phyloP scores from a whole-genome alignment of 2,113 vertebrate species.

The Phycodurus eques region DNA sequence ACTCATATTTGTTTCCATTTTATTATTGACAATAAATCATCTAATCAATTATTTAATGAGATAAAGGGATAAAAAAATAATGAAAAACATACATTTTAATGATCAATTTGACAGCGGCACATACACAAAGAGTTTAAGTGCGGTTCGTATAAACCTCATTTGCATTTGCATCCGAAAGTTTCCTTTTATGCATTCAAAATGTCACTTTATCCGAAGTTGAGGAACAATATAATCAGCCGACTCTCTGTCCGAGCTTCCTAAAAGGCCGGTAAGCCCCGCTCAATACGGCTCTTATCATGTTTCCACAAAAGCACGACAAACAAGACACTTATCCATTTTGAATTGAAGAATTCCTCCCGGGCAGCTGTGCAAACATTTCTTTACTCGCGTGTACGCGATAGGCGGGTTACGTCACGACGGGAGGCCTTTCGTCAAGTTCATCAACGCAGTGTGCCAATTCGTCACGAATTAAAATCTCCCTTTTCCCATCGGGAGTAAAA shows the following conservation, averaged over 20 bases:
- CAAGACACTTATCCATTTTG: not conserved
- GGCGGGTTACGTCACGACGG: not conserved
- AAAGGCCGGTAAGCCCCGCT: not conserved
- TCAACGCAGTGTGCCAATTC: not conserved
- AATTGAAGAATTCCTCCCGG: constrained; percentile 4
- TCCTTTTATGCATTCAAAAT: not conserved
- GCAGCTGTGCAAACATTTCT: constrained; percentile 5
- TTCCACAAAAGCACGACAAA: constrained; percentile 6
- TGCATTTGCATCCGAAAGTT: too few species aligned
- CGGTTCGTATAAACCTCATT: too few species aligned
- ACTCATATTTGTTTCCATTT: too few species aligned
- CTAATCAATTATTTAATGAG: too few species aligned
- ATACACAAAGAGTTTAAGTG: too few species aligned
- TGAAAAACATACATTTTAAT: too few species aligned
- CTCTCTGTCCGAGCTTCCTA: not conserved
- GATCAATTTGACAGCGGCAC: too few species aligned
- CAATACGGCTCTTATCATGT: not conserved
- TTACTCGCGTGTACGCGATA: too few species aligned
- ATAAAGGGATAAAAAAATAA: too few species aligned
- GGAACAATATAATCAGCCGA: not conserved
- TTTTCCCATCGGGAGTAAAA: not conserved
- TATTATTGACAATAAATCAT: too few species aligned
- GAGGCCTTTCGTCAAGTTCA: not conserved
- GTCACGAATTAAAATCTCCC: not conserved
- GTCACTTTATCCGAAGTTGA: not conserved